A percentile compares a stretch with the other conserved stretches of the same genome.
These are phyloP conservation scores for Cyanocitta stelleri DNA, from an alignment of 2,113 vertebrate genomes.

Conservation along the genomic window DNA sequence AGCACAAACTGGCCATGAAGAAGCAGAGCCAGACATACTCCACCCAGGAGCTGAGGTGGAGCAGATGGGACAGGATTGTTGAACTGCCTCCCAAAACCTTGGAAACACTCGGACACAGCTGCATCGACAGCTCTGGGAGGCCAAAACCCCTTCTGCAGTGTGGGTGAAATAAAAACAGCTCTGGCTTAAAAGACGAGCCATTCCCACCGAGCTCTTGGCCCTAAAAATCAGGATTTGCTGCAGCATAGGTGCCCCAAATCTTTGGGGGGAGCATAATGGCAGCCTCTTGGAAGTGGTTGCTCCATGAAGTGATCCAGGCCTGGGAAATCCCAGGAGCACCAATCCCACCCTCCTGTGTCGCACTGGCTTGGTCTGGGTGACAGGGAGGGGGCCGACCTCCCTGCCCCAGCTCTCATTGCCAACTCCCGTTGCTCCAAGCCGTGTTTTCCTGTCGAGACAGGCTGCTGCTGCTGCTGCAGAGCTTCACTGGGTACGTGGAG, in stretches of 20 bases:
- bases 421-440: not conserved
- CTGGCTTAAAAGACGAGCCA: fast-evolving
- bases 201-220: not conserved
- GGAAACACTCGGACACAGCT: not conserved
- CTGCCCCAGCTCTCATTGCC: not conserved
- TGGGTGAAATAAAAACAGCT: not conserved
- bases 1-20: too few relatives aligned
- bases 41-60: not conserved
- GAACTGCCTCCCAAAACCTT: not conserved
- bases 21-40: not conserved
- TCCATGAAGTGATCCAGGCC: not conserved
- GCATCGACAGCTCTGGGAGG: not conserved
- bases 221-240: not conserved
- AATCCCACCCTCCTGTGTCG: not conserved
- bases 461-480: slow-evolving; percentile 89
- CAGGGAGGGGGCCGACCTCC: not conserved
- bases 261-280: fast-evolving
- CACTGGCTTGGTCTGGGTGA: fast-evolving
- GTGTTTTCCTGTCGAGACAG: slow-evolving; percentile 49
- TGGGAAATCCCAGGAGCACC: fast-evolving
- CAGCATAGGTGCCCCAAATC: not conserved
- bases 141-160: not conserved
- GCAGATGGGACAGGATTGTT: not conserved
- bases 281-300: not conserved
- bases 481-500: slow-evolving; percentile 77